A percentile compares a stretch with the other conserved stretches of the same genome.
These are phyloP conservation scores for Ceratothoa steindachneri DNA, from an alignment of 2,888 invertebrate species.

Conservation along the genomic window DNA sequence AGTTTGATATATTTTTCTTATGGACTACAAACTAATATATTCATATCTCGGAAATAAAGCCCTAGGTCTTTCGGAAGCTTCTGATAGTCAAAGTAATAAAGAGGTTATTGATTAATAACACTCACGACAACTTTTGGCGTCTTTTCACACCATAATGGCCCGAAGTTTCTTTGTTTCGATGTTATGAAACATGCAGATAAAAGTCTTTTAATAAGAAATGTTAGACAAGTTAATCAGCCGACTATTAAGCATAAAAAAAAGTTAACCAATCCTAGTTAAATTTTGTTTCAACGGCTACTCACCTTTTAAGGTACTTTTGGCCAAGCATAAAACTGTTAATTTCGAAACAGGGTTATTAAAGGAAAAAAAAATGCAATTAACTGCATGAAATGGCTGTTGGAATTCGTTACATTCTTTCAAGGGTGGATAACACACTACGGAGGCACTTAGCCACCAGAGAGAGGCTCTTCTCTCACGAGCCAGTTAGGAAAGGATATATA, in stretches of 20 bases:
- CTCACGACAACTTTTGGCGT: neutral
- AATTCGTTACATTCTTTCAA: no score
- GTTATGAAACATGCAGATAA: neutral
- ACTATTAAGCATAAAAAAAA: neutral
- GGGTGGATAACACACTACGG: no score
- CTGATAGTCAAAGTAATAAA: neutral
- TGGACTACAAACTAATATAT: neutral
- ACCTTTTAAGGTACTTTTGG: no score
- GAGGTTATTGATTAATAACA: neutral
- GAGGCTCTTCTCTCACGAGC: no score
- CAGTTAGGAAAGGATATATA: no score
- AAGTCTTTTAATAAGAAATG: neutral
- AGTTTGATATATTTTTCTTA: neutral
- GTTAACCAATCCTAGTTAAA: neutral
- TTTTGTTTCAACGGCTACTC: no score
- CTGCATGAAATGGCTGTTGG: no score
- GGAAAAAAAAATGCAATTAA: no score
- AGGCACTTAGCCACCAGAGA: no score
- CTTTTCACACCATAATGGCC: neutral
- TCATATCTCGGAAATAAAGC: neutral
- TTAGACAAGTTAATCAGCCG: neutral
- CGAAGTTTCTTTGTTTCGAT: neutral
- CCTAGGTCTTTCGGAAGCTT: neutral
- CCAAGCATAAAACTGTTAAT: no score
- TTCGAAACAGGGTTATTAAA: no score